Conservation (phyloP, 1,140 invertebrate genomes). For the Calycopis cecrops region DNA sequence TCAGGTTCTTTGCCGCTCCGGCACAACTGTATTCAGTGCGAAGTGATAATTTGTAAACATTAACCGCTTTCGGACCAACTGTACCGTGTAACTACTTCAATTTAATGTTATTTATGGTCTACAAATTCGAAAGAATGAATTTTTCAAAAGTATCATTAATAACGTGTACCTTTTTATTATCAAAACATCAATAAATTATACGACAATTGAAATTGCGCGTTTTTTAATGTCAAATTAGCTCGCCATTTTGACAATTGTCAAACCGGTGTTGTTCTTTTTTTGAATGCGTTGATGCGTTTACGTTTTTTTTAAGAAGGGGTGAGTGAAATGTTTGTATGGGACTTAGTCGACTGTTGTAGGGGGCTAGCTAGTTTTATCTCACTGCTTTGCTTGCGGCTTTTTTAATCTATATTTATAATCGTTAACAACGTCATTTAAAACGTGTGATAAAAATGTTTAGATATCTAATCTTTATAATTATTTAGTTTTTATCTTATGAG, state of each 20-base stretch:
- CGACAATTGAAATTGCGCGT: conserved; percentile 63
- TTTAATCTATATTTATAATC: no score
- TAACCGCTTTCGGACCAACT: conserved; percentile 48
- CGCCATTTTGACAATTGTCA: conserved; percentile 52
- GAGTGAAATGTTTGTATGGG: conserved; percentile 42
- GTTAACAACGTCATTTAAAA: no score
- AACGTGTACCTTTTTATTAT: conserved; percentile 42
- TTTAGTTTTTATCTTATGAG: no score
- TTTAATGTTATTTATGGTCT: conserved; percentile 51
- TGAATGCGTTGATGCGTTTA: conserved; percentile 51
- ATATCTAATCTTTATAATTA: no score
- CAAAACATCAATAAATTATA: conserved; percentile 66
- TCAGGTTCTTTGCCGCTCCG: no score
- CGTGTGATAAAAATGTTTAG: no score
- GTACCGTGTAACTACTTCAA: conserved; percentile 51
- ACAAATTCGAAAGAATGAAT: conserved; percentile 45
- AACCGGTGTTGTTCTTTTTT: conserved; percentile 40
- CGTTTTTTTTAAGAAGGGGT: conserved; percentile 50
- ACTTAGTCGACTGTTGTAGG: conserved; percentile 20
- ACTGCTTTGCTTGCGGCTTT: conserved; percentile 22
- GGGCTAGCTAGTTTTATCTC: background rate
- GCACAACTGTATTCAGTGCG: no score
- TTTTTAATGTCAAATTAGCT: conserved; percentile 69
- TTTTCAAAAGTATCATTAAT: conserved; percentile 57
- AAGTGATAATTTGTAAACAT: conserved; percentile 41